These are phyloP conservation scores for Alosa sapidissima DNA, from an alignment of 2,797 vertebrate species.

Conservation along the genomic window DNA sequence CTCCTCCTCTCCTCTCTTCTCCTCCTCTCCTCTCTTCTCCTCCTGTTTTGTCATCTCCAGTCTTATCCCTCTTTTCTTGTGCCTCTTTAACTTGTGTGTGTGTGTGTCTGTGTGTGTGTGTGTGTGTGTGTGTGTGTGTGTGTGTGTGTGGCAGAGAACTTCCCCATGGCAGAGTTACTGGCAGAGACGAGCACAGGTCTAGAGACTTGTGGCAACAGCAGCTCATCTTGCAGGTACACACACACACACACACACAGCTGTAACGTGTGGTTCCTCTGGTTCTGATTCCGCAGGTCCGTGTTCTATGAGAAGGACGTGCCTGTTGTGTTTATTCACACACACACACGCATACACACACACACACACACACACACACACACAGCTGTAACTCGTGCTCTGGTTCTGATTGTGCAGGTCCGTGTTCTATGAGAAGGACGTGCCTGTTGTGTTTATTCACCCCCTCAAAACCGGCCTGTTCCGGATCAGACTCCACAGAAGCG, in stretches of 20 bases:
- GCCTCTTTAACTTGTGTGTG: no score
- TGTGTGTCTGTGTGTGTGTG: neutral
- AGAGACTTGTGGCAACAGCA: slow-evolving; percentile 90
- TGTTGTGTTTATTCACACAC: slow-evolving; percentile 94
- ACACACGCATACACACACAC: no score
- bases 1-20: no score
- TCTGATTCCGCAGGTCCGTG: slow-evolving; percentile 70
- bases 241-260: neutral
- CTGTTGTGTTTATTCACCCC: slow-evolving; percentile 94
- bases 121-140: neutral
- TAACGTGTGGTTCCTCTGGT: neutral
- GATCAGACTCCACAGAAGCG: slow-evolving; percentile 88
- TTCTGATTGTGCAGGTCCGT: slow-evolving; percentile 72
- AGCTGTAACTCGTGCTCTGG: neutral
- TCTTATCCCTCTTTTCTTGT: no score
- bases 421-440: slow-evolving; percentile 89
- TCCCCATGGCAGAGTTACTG: slow-evolving; percentile 89
- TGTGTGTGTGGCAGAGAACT: slow-evolving; percentile 79
- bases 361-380: neutral
- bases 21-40: no score
- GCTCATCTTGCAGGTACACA: slow-evolving; percentile 88
- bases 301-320: slow-evolving; percentile 91
- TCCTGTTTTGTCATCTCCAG: no score
- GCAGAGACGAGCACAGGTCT: slow-evolving; percentile 93
- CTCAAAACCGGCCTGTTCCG: slow-evolving; percentile 94